Evolutionary conservation across 2,888 invertebrate genomes (phyloP).

Genomic region (Drosophila cognata): DNA sequence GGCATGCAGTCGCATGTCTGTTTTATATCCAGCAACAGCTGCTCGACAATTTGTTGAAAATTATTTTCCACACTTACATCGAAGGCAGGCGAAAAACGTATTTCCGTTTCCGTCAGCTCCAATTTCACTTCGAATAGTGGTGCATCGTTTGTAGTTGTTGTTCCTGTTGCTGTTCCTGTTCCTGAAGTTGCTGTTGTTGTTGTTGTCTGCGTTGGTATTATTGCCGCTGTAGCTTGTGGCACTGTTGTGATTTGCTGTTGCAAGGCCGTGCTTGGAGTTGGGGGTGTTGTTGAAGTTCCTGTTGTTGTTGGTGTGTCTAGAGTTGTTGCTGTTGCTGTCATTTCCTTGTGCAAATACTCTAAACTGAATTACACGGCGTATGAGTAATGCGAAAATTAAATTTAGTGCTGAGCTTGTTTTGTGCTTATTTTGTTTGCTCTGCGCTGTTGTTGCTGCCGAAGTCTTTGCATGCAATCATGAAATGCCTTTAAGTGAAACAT

Average conservation of each 20-base stretch:
- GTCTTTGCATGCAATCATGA: constrained; percentile 77
- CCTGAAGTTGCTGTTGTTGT: constrained; percentile 28
- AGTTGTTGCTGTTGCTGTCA: constrained; percentile 64
- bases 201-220: constrained; percentile 28
- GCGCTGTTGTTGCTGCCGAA: constrained; percentile 18
- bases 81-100: constrained; percentile 91
- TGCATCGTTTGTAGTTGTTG: constrained; percentile 55
- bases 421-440: constrained; percentile 68
- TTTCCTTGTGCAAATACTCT: constrained; percentile 83
- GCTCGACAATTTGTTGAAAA: constrained; percentile 89
- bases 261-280: constrained; percentile 40
- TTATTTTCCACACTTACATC: constrained; percentile 88
- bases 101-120: constrained; percentile 89
- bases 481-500: constrained; percentile 80
- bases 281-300: constrained; percentile 21
- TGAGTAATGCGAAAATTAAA: constrained; percentile 82
- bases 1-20: constrained; percentile 90
- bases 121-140: constrained; percentile 93
- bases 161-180: constrained; percentile 24
- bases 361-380: constrained; percentile 83
- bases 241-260: constrained; percentile 70
- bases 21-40: constrained; percentile 92
- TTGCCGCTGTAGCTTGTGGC: constrained; percentile 49
- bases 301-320: constrained; percentile 7
- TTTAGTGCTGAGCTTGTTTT: constrained; percentile 79